Base-by-base conservation (phyloP, 2,888 invertebrate species). In the Crocallis elinguaria region DNA sequence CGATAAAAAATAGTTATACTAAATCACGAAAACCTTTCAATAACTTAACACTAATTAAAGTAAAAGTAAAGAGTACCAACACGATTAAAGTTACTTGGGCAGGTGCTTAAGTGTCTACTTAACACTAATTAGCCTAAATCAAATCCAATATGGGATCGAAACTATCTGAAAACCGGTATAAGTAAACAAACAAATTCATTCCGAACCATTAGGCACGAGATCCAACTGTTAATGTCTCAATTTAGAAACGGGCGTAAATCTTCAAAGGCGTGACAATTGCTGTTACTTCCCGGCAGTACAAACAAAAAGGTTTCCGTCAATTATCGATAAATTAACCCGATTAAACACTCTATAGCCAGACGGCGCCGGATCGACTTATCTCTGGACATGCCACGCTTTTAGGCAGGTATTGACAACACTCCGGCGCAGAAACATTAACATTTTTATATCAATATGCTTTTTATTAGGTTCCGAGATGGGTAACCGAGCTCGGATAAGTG, bases 301-400 rank as follows among this genome's bases (percentile, higher is more conserved):
- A 91, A 91, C 89, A 89, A 89, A 90, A 90, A 90, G 90, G 88
- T 83, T 89, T 86, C 87, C 90, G 90, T 89, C 90, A 89, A 91
- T 91, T 91, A 91, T 90, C 89, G 90, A 90, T 91, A 90, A 91
- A 91, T 90, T 91, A 91, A 90, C 89, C 87, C 87, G 90, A 91
- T 91, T 91, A 90, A 88, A 82, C 85, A 86, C 79, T 86, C 81
- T 71, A 76, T 72, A 75, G 84, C 73, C 84, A 83, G 90, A 86
- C 90, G 89, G 88, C 89, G 89, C 88, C 88, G 88, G 81, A 74
- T 68, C 64, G 81, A 67, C 84, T 88, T 91, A 91, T 91, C 90
- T 86, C 70, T 58, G 79, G 79, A 88, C 88, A 89, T 83, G 88
- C 86, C 85, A 88, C 89, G 88, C 89, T 90, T 88, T 90, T 89